These are phyloP conservation scores for Meganola albula DNA, from an alignment of 2,888 invertebrate genomes.

Conservation along the genomic window DNA sequence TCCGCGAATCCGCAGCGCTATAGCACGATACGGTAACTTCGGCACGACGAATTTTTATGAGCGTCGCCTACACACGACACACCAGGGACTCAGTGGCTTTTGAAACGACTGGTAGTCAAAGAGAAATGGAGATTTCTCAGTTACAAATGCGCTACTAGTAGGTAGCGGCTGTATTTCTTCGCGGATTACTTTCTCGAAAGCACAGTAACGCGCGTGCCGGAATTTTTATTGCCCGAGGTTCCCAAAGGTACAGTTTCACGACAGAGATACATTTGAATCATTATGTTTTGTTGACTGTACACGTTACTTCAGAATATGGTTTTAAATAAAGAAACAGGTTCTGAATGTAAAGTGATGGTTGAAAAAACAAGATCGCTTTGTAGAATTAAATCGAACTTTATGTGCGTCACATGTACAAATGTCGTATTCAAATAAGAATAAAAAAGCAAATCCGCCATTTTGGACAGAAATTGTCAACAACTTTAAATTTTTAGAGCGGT, in stretches of 20 bases:
- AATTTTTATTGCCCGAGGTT: conserved; percentile 67
- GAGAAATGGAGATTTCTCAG: conserved; percentile 74
- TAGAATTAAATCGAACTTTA: too few species aligned
- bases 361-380: too few species aligned
- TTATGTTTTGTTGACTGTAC: conserved; percentile 52
- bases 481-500: too few species aligned
- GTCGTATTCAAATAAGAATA: too few species aligned
- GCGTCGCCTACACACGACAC: conserved; percentile 64
- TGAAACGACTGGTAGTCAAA: conserved; percentile 71
- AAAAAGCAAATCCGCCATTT: too few species aligned
- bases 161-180: conserved; percentile 68
- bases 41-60: conserved; percentile 71
- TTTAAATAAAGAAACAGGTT: conserved; percentile 34
- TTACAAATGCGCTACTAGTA: conserved; percentile 72
- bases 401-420: too few species aligned
- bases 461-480: too few species aligned
- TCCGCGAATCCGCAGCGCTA: conserved; percentile 40
- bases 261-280: conserved; percentile 65
- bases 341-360: conserved; percentile 13
- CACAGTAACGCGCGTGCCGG: conserved; percentile 60
- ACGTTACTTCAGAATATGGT: conserved; percentile 38
- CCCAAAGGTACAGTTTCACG: conserved; percentile 60
- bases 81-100: conserved; percentile 65
- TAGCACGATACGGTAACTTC: conserved; percentile 55
- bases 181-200: conserved; percentile 68